Evolutionary conservation across 2,113 vertebrate species (phyloP).

Genomic region (Gnathonemus longibarbis): DNA sequence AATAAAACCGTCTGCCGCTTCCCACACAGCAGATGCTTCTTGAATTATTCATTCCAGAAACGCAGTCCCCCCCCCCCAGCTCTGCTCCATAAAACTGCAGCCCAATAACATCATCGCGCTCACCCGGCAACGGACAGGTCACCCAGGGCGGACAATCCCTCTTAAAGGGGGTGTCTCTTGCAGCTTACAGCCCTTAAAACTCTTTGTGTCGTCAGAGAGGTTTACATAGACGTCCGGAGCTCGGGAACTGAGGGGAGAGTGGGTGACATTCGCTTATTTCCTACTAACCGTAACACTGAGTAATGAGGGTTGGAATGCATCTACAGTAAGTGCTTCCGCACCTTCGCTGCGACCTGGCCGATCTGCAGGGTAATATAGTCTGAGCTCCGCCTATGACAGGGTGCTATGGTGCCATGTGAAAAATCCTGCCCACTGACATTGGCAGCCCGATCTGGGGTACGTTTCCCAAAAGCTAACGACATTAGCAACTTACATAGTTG

Average conservation of each 20-base stretch:
- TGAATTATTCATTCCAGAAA: slow-evolving; percentile 55
- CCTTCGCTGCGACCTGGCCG: neutral
- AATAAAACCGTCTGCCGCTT: slow-evolving; percentile 35
- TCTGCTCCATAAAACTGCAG: slow-evolving; percentile 50
- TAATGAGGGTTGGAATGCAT: neutral
- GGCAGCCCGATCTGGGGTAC: neutral
- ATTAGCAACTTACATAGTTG: neutral
- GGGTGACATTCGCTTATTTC: neutral
- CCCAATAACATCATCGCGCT: slow-evolving; percentile 54
- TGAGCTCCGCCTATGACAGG: neutral
- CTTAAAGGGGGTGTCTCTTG: slow-evolving; percentile 19
- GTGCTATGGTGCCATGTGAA: neutral
- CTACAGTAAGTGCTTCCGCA: neutral
- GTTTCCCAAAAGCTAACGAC: neutral
- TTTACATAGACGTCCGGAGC: neutral
- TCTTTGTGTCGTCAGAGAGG: slow-evolving; percentile 34
- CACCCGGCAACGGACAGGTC: slow-evolving; percentile 40
- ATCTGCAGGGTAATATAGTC: neutral
- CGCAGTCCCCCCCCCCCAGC: slow-evolving; percentile 41
- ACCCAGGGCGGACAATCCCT: slow-evolving; percentile 43
- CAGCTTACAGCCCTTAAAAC: slow-evolving; percentile 29
- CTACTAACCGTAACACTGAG: neutral
- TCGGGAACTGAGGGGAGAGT: neutral
- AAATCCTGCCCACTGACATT: neutral
- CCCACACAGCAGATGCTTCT: slow-evolving; percentile 38